Evolutionary conservation across 2,888 invertebrate species (phyloP), one percentile per base, ranked within the genome.

Genomic region (Erebia epiphron): DNA sequence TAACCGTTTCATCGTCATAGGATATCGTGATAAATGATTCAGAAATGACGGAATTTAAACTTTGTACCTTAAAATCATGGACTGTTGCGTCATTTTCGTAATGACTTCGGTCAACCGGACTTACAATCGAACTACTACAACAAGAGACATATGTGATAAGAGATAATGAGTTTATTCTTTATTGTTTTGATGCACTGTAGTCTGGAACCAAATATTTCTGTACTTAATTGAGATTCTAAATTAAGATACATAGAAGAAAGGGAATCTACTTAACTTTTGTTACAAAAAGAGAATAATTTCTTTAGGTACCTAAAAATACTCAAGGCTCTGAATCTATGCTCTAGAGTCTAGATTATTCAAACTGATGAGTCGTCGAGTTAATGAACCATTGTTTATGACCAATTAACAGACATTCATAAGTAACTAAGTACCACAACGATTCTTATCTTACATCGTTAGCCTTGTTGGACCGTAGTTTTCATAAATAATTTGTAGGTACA

Each of bases 401-500:
- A 70, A 68, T 73, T 65, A 72, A 61, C 70, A 65, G 64, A 68
- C 67, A 57, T 21, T 18, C 9, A 52, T 16, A 52, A 9, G 13
- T 50, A 13, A 2, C 2, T 26, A 21, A 13, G 2, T 52, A 52
- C 16, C 46, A 46, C 62, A 72, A 72, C 73, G 65, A 67, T 72
- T 68, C 62, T 72, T 74, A 74, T 74, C 65, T 74, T 56, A 52
- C 67, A 73, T 67, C 21, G n/a, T 52, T 54, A 60, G 58, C 67
- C 58, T 66, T 57, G 60, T 49, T 8, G 54, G 57, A 21, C 54
- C 13, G n/a, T n/a, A n/a, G n/a, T 57, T 58, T 67, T 66, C 71
- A n/a, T 50, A 50, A 14, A 35, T 35, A 7, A 50, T 50, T 14
- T n/a, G 50, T n/a, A n/a, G n/a, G n/a, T 50, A 1, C 14, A 50